Percentiles rank a stretch among this genome's conserved stretches.
Evolutionary conservation across 2,797 vertebrate species (phyloP).

Genomic region (Poecilia wingei): DNA sequence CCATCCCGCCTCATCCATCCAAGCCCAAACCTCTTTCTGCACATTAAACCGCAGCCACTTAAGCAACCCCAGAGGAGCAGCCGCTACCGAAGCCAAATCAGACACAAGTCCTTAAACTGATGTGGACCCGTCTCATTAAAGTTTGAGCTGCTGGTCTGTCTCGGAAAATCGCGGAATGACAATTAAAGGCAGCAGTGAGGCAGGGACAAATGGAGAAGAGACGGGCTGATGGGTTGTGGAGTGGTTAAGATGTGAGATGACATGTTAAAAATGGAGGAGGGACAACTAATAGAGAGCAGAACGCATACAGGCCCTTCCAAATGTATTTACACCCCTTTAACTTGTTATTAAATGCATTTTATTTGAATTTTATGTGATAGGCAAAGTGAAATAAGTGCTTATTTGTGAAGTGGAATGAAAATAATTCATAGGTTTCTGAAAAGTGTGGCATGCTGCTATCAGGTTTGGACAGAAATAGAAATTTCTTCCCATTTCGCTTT

Average conservation of each 20-base stretch:
- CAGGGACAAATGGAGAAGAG: slow-evolving; percentile 40
- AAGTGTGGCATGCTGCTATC: not conserved
- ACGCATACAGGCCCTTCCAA: not conserved
- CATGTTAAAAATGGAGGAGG: slow-evolving; percentile 61
- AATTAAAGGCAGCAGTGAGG: slow-evolving; percentile 57
- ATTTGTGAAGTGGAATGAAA: not conserved
- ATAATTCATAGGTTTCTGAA: too few relatives aligned
- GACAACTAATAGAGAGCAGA: slow-evolving; percentile 23
- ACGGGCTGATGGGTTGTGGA: slow-evolving; percentile 32
- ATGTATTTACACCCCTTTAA: not conserved
- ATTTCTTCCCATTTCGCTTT: not conserved
- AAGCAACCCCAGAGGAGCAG: slow-evolving; percentile 75
- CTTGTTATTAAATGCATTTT: not conserved
- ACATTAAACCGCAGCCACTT: slow-evolving; percentile 81
- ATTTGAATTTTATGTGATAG: not conserved
- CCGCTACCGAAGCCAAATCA: slow-evolving; percentile 69
- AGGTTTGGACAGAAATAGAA: not conserved
- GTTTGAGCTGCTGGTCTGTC: slow-evolving; percentile 66
- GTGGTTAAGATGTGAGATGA: slow-evolving; percentile 39
- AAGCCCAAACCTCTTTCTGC: slow-evolving; percentile 61
- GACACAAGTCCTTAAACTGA: slow-evolving; percentile 59
- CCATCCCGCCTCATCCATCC: slow-evolving; percentile 30
- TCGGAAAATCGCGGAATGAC: slow-evolving; percentile 58
- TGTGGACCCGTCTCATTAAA: slow-evolving; percentile 75
- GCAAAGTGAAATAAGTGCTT: not conserved